A percentile compares a stretch with the other conserved stretches of the same genome.
phyloP scores from a whole-genome alignment of 2,113 vertebrate species.

The Muntiacus muntjak region DNA sequence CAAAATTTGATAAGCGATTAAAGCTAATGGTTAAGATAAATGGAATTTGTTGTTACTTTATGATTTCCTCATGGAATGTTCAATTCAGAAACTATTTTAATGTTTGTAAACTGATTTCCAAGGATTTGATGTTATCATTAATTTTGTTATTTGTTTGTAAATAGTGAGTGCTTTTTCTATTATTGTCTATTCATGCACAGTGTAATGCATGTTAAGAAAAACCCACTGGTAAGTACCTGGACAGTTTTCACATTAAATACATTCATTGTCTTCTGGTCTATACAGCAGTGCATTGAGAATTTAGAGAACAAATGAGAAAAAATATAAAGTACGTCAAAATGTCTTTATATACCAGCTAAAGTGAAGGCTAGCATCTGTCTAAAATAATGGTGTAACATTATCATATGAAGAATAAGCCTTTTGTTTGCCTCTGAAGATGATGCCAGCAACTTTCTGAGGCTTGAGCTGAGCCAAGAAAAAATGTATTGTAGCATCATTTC shows the following conservation, averaged over 20 bases:
- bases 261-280: background rate
- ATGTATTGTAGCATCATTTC: background rate
- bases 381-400: background rate
- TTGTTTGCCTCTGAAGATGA: background rate
- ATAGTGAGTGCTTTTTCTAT: background rate
- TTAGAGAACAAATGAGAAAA: conserved; percentile 7
- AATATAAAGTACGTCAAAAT: background rate
- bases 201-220: background rate
- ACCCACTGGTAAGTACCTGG: background rate
- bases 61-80: background rate
- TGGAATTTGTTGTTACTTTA: background rate
- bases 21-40: background rate
- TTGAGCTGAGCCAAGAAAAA: background rate
- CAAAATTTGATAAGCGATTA: conserved; percentile 5
- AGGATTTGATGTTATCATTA: background rate
- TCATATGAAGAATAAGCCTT: background rate
- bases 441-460: background rate
- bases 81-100: background rate
- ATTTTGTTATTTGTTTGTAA: background rate
- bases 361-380: background rate
- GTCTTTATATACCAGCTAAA: background rate
- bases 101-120: background rate
- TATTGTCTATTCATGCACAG: background rate
- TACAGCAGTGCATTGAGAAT: background rate
- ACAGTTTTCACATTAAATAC: background rate